Base-by-base conservation (phyloP, 2,113 vertebrate species). In the Orcinus orca region DNA sequence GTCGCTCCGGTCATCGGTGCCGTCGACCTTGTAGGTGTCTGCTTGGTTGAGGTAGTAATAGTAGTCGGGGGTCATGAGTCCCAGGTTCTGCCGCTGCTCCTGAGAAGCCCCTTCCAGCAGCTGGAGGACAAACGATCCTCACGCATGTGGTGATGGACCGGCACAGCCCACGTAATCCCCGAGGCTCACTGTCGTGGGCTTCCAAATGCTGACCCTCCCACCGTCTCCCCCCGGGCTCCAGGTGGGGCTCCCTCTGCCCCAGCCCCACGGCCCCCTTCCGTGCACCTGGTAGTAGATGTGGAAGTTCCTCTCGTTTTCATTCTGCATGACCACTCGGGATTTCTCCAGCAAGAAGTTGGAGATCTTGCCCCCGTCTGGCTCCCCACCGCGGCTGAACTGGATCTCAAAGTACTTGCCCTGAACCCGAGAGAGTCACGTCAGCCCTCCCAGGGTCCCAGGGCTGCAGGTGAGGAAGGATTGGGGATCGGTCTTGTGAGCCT, bases 341-440 rank as follows among this genome's bases (percentile, higher is more conserved):
- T 99, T 99, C 98, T 99, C 99, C 97, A 99, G 98, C 85, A 99
- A 98, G 97, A 99, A 99, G 98, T 99, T 99, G 93, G 99, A 99
- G 96, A 99, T 99, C 98, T 99, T 99, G 6, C 99, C 99, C 2
- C 99, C 99, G 0, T 99, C 99, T 0, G 99, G 99, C 90, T 99
- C 99, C 0, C 99, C 99, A 0, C 99, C 99, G 9, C 99, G 98
- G 98, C 99, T 99, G 98, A 99, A 99, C 98, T 99, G 99, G 98
- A 99, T 99, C 98, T 99, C 99, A 33, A 99, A 99, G 97, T 99
- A 99, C 97, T 99, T 99, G 58, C 99, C 99, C 99, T 99, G 98
- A 86, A 38, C 38, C 8, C 31, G 1, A 86, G 47, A 85, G 0
- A 88, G 74, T 0, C 31, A 25, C 0, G 3, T 97, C 62, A 93